Conservation (phyloP, 2,797 vertebrate genomes). For the Buceros bicornis region DNA sequence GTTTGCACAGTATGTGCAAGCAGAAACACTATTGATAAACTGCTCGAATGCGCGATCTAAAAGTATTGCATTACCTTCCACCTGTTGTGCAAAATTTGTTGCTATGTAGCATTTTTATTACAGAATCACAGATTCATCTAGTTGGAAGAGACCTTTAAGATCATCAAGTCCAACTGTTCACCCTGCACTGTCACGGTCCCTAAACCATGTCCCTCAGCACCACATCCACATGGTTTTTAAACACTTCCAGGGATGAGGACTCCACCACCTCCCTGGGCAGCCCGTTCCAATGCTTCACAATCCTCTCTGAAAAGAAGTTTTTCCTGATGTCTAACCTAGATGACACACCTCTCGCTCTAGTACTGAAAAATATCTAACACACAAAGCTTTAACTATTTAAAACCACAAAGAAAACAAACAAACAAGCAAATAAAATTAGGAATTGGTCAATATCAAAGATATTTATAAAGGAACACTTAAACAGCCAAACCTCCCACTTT, state of each 20-base stretch:
- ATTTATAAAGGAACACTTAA: neutral
- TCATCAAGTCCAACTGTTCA: too few relatives aligned
- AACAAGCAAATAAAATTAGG: neutral
- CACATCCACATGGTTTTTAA: too few relatives aligned
- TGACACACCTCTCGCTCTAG: neutral
- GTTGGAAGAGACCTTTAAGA: too few relatives aligned
- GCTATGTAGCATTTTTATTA: neutral
- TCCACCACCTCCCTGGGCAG: too few relatives aligned
- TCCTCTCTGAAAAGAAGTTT: too few relatives aligned
- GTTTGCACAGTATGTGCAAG: neutral
- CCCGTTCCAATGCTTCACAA: too few relatives aligned
- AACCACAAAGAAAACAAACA: neutral
- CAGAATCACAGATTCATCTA: too few relatives aligned
- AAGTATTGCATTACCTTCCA: neutral
- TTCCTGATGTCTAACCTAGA: too few relatives aligned
- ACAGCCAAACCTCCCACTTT: neutral
- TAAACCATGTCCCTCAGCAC: neutral
- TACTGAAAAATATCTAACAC: neutral
- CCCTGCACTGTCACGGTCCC: too few relatives aligned
- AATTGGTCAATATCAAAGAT: neutral
- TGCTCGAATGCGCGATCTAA: neutral
- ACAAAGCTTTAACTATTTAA: neutral
- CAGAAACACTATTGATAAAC: neutral
- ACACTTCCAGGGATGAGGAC: too few relatives aligned
- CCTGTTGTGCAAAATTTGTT: neutral